Percentiles rank a stretch among this genome's conserved stretches.
Evolutionary conservation across 1,140 invertebrate species (phyloP).

Genomic region (Rhagoletis pomonella): DNA sequence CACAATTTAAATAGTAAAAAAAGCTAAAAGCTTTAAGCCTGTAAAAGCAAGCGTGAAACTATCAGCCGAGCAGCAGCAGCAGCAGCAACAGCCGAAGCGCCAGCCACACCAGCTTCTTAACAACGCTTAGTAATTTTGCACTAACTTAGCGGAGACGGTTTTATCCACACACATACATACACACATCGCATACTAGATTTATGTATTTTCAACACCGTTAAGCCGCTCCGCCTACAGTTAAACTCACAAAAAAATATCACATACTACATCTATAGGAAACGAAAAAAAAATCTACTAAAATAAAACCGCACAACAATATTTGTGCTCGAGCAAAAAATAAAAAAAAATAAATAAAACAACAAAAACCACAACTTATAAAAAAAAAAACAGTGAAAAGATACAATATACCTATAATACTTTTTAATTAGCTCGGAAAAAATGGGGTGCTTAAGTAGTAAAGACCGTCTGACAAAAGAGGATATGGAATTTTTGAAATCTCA

Average conservation of each 20-base stretch:
- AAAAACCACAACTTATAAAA: too few relatives aligned
- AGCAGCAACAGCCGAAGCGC: neutral
- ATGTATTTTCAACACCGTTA: neutral
- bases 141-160: slow-evolving; percentile 4
- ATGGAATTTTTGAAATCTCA: slow-evolving; percentile 97
- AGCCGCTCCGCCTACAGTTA: neutral
- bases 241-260: neutral
- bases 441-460: slow-evolving; percentile 96
- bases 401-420: slow-evolving; percentile 32
- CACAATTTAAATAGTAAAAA: slow-evolving; percentile 19
- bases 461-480: slow-evolving; percentile 96
- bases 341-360: neutral
- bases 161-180: neutral
- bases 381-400: neutral
- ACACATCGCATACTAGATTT: neutral
- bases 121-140: slow-evolving; percentile 16
- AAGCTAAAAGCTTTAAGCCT: slow-evolving; percentile 21
- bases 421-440: slow-evolving; percentile 75
- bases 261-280: neutral
- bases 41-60: slow-evolving; percentile 20
- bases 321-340: slow-evolving; percentile 28
- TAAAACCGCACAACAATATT: slow-evolving; percentile 6
- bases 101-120: slow-evolving; percentile 19
- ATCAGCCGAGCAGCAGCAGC: neutral
- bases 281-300: slow-evolving; percentile 4